phyloP scores from a whole-genome alignment of 2,888 invertebrate genomes.

The Drosophila siamana region DNA sequence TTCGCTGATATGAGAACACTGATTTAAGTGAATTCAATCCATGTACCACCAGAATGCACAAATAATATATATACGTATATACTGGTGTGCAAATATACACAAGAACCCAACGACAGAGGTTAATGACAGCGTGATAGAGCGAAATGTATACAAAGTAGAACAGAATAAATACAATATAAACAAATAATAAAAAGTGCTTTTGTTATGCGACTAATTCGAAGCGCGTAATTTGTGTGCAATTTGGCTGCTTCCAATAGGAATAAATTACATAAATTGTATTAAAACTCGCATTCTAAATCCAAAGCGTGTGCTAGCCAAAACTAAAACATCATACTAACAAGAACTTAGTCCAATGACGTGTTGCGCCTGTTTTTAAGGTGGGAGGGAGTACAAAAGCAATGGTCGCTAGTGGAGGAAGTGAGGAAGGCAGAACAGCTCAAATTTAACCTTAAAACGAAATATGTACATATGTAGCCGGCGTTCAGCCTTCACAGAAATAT shows the following conservation, averaged over 20 bases:
- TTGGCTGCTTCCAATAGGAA: conserved; percentile 5
- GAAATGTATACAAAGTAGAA: conserved; percentile 45
- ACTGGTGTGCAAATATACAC: conserved; percentile 7
- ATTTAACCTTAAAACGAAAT: conserved; percentile 37
- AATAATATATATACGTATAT: conserved; percentile 6
- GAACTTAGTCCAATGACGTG: conserved; percentile 14
- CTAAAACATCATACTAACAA: not conserved
- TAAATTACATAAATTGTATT: not conserved
- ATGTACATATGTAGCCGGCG: conserved; percentile 52
- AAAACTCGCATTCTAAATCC: conserved; percentile 4
- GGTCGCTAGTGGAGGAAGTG: not conserved
- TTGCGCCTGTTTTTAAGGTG: conserved; percentile 20
- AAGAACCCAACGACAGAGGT: conserved; percentile 35
- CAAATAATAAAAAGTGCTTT: conserved; percentile 37
- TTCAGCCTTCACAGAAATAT: conserved; percentile 48
- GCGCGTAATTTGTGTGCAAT: not conserved
- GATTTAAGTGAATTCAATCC: conserved; percentile 11
- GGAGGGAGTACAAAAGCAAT: not conserved
- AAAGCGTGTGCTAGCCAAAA: not conserved
- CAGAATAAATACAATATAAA: conserved; percentile 25
- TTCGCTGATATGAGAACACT: conserved; percentile 6
- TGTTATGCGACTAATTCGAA: conserved; percentile 27
- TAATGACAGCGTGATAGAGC: conserved; percentile 49
- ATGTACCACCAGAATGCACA: conserved; percentile 1
- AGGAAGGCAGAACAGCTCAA: conserved; percentile 1